Base-by-base conservation (phyloP, 1,140 invertebrate species). In the Cataglyphis hispanica region DNA sequence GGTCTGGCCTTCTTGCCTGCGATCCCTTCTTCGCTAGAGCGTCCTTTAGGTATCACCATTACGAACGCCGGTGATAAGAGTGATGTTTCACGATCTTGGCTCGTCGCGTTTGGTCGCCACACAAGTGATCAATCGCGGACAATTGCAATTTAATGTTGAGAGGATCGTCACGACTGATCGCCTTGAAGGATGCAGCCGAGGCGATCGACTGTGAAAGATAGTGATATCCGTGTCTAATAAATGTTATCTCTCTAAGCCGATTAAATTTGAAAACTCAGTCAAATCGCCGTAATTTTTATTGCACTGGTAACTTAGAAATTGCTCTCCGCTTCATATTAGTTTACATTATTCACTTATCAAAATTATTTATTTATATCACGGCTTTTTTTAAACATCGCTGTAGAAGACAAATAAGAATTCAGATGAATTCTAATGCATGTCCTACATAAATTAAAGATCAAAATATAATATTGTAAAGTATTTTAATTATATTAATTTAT, bases 21-120 rank as follows among this genome's bases (percentile, higher is more conserved):
- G 98, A 98, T 91, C 97, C 98, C n/a, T 98, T 98, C 93, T 98
- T 98, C 92, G 96, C 96, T 93, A 94, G 97, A 95, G 95, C 97
- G 94, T 95, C 97, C 94, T 93, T 98, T 92, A 96, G 96, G 96
- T 96, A 94, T 83, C 40, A 43, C 34, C 7, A 34, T 19, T 31
- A 43, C 22, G 25, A 67, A 70, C 2, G 27, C 8, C 16, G 40
- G 22, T 11, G 31, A 77, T 75, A 76, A 84, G 69, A n/a, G 8
- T 25, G 43, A 80, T n/a, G 31, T 67, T 78, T 67, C 63, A 78
- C 63, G 56, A 77, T 77, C 46, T 16, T 34, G 4, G n/a, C 63
- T 19, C 31, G 13, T 4, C 34, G 19, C 80, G 43, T 80, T 53
- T 69, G 72, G n/a, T 43, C 40, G 13, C 50, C 25, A 16, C 19